Evolutionary conservation across 2,888 invertebrate genomes (phyloP).

Genomic region (Perdita meconis): DNA sequence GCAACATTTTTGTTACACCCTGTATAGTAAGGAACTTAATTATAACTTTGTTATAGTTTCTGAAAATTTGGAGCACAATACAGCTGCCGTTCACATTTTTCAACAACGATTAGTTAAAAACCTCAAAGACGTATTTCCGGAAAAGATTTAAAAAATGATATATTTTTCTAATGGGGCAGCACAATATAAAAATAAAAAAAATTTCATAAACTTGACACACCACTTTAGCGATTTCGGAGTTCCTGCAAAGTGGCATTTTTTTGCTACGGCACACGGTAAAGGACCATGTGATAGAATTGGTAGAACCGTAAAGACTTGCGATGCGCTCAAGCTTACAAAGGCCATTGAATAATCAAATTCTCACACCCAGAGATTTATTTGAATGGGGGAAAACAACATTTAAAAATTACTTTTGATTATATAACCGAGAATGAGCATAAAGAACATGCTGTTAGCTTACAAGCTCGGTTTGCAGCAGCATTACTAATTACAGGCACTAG

Average conservation of each 20-base stretch:
- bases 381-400: neutral
- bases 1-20: too few species aligned
- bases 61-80: neutral
- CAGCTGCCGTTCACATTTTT: slow-evolving; percentile 4
- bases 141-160: neutral
- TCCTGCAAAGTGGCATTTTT: slow-evolving; percentile 2
- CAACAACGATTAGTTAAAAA: neutral
- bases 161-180: neutral
- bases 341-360: slow-evolving; percentile 1
- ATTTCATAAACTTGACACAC: slow-evolving; percentile 5
- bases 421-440: neutral
- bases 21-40: neutral
- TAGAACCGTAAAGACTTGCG: too few species aligned
- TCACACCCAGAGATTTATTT: neutral
- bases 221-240: neutral
- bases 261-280: slow-evolving; percentile 8
- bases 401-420: too few species aligned
- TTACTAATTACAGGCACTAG: neutral
- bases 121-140: neutral
- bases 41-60: slow-evolving; percentile 5
- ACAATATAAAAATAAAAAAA: too few species aligned
- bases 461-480: neutral
- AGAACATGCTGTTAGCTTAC: neutral
- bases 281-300: slow-evolving; percentile 2
- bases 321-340: neutral